A percentile compares a stretch with the other conserved stretches of the same genome.
Evolutionary conservation across 1,140 invertebrate genomes (phyloP).

Genomic region (Nylanderia fulva): DNA sequence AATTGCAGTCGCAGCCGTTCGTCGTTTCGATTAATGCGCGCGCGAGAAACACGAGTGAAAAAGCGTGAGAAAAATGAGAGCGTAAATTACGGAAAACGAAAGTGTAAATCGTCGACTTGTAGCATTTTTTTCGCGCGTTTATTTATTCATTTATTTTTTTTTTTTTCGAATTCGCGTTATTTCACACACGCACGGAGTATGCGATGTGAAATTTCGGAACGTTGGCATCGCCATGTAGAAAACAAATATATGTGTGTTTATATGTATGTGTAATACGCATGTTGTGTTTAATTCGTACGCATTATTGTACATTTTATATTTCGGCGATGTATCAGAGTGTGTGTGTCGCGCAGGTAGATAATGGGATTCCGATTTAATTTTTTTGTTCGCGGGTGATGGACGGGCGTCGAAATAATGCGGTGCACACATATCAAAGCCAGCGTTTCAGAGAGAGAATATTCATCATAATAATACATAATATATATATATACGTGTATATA

Average conservation of each 20-base stretch:
- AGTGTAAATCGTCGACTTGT: conserved; percentile 47
- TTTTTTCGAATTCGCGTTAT: conserved; percentile 62
- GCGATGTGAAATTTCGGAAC: conserved; percentile 26
- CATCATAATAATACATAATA: conserved; percentile 64
- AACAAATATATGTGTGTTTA: neutral
- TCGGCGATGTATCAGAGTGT: conserved; percentile 78
- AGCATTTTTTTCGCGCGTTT: neutral
- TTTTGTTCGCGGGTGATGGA: conserved; percentile 71
- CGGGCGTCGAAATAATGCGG: conserved; percentile 76
- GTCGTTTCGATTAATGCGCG: conserved; percentile 60
- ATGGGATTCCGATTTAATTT: conserved; percentile 19
- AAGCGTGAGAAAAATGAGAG: conserved; percentile 49
- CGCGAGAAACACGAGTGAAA: conserved; percentile 2
- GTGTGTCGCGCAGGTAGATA: conserved; percentile 62
- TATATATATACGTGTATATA: conserved; percentile 60
- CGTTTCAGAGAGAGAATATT: conserved; percentile 66
- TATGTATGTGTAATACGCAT: neutral
- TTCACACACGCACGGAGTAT: conserved; percentile 31
- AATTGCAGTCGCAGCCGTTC: conserved; percentile 72
- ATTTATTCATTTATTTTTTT: conserved; percentile 42
- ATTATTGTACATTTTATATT: conserved; percentile 30
- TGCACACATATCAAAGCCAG: conserved; percentile 82
- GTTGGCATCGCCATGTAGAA: conserved; percentile 17
- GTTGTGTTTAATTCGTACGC: conserved; percentile 29
- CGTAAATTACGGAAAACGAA: conserved; percentile 59